phyloP scores from a whole-genome alignment of 30 jellyfish, hydroid and myxozoan genomes.

The Nemopilema nomurai region DNA sequence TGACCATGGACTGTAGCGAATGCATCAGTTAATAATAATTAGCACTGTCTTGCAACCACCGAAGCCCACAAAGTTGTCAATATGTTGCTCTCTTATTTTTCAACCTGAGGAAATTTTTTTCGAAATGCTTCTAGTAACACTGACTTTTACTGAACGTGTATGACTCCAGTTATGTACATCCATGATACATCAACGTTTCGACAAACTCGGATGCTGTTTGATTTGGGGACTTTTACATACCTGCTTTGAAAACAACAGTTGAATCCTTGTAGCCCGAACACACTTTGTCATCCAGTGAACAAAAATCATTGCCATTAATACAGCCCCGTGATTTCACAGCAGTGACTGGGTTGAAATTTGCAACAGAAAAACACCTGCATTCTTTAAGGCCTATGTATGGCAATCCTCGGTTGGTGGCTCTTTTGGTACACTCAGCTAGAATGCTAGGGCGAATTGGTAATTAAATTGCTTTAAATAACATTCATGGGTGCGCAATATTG shows the following conservation, averaged over 20 bases:
- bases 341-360: not conserved
- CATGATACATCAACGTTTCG: too few species aligned
- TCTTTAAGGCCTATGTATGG: not conserved
- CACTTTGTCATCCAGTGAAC: constrained; percentile 1
- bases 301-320: not conserved
- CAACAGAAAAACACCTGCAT: not conserved
- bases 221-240: constrained; percentile 1
- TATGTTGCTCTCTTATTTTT: too few species aligned
- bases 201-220: too few species aligned
- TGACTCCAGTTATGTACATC: too few species aligned
- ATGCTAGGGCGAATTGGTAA: not conserved
- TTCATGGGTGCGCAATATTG: too few species aligned
- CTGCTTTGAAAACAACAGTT: constrained; percentile 1
- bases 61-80: too few species aligned
- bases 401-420: not conserved
- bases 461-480: not conserved
- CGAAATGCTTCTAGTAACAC: too few species aligned
- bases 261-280: constrained; percentile 1
- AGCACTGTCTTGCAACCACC: too few species aligned
- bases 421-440: not conserved
- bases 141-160: too few species aligned
- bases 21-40: too few species aligned
- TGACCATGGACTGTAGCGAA: too few species aligned
- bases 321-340: not conserved
- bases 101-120: too few species aligned